Evolutionary conservation across 2,113 vertebrate species (phyloP), one percentile per base, ranked within the genome.

Genomic region (Rousettus leschenaultii): DNA sequence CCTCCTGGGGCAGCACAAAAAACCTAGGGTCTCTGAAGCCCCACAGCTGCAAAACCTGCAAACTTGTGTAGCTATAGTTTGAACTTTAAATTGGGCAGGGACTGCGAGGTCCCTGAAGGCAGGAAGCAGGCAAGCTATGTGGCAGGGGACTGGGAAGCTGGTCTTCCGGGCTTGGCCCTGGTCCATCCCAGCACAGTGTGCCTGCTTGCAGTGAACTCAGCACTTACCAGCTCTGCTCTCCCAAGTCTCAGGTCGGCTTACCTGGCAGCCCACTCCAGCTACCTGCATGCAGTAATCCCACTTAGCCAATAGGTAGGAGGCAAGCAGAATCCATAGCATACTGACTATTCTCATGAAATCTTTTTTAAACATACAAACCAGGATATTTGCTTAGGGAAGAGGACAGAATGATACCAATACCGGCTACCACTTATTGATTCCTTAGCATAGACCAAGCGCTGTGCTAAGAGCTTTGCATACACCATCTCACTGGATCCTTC

Each of bases 31-130:
- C 80, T 86, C 90, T 48, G 63, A 91, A 80, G 63, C 26, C 35
- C 51, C 88, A 92, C 8, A 13, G 48, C 61, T 82, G 15, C 40
- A 65, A 85, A 70, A 30, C 7, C 66, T 33, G 16, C 21, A 85
- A 63, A 89, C 83, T 53, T 70, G 24, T 35, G 30, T 28, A 22
- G 7, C 40, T 82, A 63, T 26, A 93, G 48, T 86, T 86, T 85
- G 65, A 96, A 97, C 94, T 94, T 97, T 97, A 97, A 98, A 98
- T 98, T 97, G 96, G 96, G 40, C 43, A 95, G 97, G 94, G 94
- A 97, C 90, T 40, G 0, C 0, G 0, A 95, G 51, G 87, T 96
- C 95, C 87, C 97, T 71, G 18, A 82, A 53, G 78, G 33, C 80
- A 92, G 16, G 18, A 63, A 74, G 51, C 71, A 96, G 15, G 51